Conservation (phyloP, 2,888 invertebrate genomes). For the Lasius platythorax region DNA sequence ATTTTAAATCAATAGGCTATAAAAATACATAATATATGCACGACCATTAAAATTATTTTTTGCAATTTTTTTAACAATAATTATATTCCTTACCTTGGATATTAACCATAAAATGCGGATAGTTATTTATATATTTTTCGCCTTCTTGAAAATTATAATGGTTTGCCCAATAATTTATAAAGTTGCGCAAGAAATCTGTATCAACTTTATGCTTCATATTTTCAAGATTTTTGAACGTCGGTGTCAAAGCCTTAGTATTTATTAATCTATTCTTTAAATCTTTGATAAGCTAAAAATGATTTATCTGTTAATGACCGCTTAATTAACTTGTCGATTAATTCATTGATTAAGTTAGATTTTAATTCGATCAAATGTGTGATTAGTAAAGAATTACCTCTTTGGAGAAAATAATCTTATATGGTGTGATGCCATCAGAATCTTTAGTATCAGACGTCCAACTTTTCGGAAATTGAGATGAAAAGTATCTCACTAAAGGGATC, state of each 20-base stretch:
- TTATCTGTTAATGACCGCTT: no score
- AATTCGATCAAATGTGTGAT: no score
- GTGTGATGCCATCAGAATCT: background rate
- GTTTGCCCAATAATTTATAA: no score
- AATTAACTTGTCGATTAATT: no score
- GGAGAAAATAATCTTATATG: background rate
- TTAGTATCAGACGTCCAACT: background rate
- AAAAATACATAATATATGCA: background rate
- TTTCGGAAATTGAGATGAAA: background rate
- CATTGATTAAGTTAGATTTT: no score
- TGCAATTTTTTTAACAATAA: background rate
- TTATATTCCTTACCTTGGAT: conserved; percentile 86
- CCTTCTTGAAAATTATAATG: conserved; percentile 84
- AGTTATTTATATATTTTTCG: conserved; percentile 91
- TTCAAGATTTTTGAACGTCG: no score
- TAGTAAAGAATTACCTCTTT: background rate
- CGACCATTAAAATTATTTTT: background rate
- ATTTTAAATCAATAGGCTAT: background rate
- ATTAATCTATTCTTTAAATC: no score
- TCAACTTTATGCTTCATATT: no score
- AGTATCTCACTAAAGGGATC: background rate
- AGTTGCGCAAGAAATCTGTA: no score
- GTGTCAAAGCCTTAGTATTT: no score
- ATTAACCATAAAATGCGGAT: conserved; percentile 91
- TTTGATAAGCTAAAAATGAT: no score